phyloP scores from a whole-genome alignment of 35 echinoderm and acorn worm genomes.

The Patiria miniata region DNA sequence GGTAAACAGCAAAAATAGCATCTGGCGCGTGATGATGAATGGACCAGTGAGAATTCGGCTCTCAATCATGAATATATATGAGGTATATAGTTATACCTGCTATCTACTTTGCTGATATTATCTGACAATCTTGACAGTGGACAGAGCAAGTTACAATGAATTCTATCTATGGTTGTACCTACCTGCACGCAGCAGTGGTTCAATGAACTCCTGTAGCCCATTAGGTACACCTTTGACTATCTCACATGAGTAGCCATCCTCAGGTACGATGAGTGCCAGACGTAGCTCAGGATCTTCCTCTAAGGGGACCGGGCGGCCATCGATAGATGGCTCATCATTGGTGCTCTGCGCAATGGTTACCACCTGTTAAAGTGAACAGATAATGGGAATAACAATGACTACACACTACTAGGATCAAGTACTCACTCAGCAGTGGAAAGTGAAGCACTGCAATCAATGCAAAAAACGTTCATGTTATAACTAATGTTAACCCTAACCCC shows the following conservation, averaged over 20 bases:
- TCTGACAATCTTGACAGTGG: not conserved
- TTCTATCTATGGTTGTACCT: not conserved
- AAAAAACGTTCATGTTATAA: too few species aligned
- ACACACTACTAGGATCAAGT: too few species aligned
- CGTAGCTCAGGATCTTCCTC: constrained; percentile 87
- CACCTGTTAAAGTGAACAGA: constrained; percentile 32
- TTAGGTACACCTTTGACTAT: constrained; percentile 89
- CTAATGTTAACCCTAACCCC: too few species aligned
- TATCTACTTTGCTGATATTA: not conserved
- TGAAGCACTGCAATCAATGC: too few species aligned
- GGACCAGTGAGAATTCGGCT: too few species aligned
- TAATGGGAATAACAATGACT: too few species aligned
- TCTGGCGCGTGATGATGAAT: too few species aligned
- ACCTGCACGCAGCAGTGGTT: constrained; percentile 78
- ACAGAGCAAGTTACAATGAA: too few species aligned
- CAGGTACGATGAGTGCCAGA: constrained; percentile 83
- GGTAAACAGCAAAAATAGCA: too few species aligned
- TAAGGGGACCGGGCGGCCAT: constrained; percentile 69
- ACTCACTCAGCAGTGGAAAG: too few species aligned
- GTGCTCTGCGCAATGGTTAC: constrained; percentile 59
- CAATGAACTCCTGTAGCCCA: constrained; percentile 84
- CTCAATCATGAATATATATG: too few species aligned
- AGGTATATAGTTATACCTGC: too few species aligned
- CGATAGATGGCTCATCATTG: constrained; percentile 72
- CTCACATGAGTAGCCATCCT: constrained; percentile 97